Evolutionary conservation across 2,888 invertebrate species (phyloP), one percentile per base, ranked within the genome.

Genomic region (Apamea epomidion): DNA sequence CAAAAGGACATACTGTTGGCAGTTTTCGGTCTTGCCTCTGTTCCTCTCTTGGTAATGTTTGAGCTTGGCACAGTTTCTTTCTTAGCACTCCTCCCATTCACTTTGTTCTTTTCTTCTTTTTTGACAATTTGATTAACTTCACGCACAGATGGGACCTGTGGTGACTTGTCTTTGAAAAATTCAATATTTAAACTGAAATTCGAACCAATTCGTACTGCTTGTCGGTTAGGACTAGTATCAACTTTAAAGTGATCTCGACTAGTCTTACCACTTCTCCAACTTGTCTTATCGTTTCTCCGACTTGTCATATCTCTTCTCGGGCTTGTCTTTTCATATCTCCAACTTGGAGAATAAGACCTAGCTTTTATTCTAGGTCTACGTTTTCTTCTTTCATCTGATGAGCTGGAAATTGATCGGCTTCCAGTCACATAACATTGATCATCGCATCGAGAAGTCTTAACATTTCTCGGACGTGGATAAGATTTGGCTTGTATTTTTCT

Each of bases 151-250:
- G 86, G 64, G 67, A 48, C 6, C 29, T 48, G 6, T 65, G 67
- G 37, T 37, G 70, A 60, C 8, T 73, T 76, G 51, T 91, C 82
- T 87, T 90, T 92, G 70, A 83, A 90, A 87, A 93, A 92, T 76
- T 93, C 92, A 18, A 93, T 76, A 80, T 89, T 83, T 54, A 93
- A 91, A 84, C 89, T 92, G 60, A 92, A 89, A 79, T 82, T 91
- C 2, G 92, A 92, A 62, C 91, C 90, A 51, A 92, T 85, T 76
- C 81, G 81, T 37, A 90, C 88, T n/a, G 81, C 83, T 80, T 90
- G 87, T 71, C 88, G 82, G 12, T 82, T 60, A 48, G 81, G 74
- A 42, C 18, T 67, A 65, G 29, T 42, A 42, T 76, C 48, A 37
- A 0, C 45, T 29, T 75, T 51, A 51, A 42, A 25, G 45, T 51